Conservation (phyloP, 2,888 invertebrate genomes). For the Selenia dentaria region DNA sequence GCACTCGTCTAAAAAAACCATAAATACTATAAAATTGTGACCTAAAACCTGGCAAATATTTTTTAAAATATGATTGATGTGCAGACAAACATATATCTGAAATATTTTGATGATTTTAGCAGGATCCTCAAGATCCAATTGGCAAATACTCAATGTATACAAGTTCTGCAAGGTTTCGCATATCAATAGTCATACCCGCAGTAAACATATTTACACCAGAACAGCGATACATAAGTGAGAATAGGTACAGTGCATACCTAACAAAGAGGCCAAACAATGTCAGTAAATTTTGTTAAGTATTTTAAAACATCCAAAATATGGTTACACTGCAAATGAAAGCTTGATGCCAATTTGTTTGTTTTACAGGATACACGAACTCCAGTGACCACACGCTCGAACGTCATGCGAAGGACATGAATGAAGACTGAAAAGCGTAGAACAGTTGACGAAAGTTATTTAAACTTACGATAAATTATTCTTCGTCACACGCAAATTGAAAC, state of each 20-base stretch:
- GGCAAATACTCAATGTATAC: too few species aligned
- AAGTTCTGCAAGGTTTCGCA: too few species aligned
- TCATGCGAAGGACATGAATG: background rate
- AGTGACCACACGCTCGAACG: background rate
- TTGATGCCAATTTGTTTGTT: background rate
- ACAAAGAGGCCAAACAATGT: background rate
- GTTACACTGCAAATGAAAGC: conserved; percentile 3
- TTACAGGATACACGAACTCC: background rate
- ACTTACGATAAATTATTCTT: conserved; percentile 14
- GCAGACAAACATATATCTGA: too few species aligned
- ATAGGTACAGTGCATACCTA: conserved; percentile 6
- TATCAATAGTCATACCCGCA: too few species aligned
- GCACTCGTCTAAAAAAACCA: conserved; percentile 78
- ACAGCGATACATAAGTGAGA: too few species aligned
- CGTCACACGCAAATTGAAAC: conserved; percentile 12
- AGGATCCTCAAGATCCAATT: too few species aligned
- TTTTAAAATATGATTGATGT: too few species aligned
- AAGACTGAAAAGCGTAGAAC: conserved; percentile 1
- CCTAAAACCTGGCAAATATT: too few species aligned
- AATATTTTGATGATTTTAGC: too few species aligned
- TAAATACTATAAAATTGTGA: too few species aligned
- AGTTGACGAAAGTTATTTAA: conserved; percentile 4
- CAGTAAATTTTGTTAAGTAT: background rate
- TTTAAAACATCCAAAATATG: conserved; percentile 1
- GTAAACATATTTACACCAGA: too few species aligned